Percentiles rank a stretch among this genome's conserved stretches.
Conservation (phyloP, 2,797 vertebrate species). For the Jordanella pulchra region DNA sequence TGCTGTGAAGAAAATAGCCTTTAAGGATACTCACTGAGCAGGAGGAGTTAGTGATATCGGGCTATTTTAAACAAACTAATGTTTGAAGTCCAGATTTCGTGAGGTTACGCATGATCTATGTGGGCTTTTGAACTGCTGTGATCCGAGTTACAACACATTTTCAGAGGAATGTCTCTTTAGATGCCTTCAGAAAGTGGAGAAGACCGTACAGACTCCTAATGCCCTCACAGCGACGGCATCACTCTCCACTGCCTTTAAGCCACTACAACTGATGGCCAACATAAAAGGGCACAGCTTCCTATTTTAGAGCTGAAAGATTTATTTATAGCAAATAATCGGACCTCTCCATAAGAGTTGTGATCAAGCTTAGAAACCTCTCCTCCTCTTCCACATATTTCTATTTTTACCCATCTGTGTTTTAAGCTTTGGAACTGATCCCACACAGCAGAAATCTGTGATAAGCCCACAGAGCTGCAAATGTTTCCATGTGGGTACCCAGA, state of each 20-base stretch:
- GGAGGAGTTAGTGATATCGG: constrained; percentile 9
- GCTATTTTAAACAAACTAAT: constrained; percentile 18
- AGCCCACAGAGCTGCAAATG: constrained; percentile 44
- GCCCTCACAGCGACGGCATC: constrained; percentile 47
- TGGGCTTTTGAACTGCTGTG: constrained; percentile 60
- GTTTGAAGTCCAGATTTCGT: constrained; percentile 34
- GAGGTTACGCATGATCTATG: constrained; percentile 48
- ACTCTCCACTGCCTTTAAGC: constrained; percentile 32
- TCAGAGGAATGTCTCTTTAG: constrained; percentile 25
- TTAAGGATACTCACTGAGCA: constrained; percentile 14
- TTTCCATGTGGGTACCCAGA: constrained; percentile 19
- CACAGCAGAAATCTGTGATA: constrained; percentile 48
- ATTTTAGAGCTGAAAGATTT: constrained; percentile 64
- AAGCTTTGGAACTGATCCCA: constrained; percentile 54
- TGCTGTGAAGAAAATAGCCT: constrained; percentile 33
- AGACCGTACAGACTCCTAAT: constrained; percentile 41
- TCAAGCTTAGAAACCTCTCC: constrained; percentile 59
- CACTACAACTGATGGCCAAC: constrained; percentile 49
- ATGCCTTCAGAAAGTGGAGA: constrained; percentile 39
- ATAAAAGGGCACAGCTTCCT: constrained; percentile 73
- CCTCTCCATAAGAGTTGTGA: constrained; percentile 64
- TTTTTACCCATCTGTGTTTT: constrained; percentile 66
- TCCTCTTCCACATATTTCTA: constrained; percentile 61
- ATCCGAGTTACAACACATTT: constrained; percentile 23
- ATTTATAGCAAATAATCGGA: constrained; percentile 71